Conservation (phyloP, 2,888 invertebrate species). For the Caenorhabditis japonica region DNA sequence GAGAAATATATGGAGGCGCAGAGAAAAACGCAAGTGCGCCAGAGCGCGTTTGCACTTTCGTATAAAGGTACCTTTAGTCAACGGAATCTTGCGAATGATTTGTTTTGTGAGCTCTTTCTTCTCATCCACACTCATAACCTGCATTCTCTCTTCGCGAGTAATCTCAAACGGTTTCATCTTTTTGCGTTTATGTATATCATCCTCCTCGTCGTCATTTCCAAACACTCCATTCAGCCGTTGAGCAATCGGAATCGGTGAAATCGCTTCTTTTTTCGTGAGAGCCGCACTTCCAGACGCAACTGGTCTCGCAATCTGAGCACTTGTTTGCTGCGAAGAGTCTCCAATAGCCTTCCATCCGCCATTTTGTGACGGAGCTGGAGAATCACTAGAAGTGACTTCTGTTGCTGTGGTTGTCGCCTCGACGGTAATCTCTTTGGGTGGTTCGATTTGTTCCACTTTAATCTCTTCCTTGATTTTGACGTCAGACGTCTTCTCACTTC, state of each 20-base stretch:
- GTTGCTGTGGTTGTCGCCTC: not conserved
- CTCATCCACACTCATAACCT: constrained; percentile 82
- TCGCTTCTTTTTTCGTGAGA: constrained; percentile 9
- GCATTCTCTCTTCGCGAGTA: constrained; percentile 72
- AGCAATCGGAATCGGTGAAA: constrained; percentile 36
- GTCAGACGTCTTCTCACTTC: constrained; percentile 21
- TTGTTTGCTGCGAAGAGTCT: constrained; percentile 4
- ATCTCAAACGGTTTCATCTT: constrained; percentile 75
- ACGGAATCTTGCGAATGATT: constrained; percentile 97
- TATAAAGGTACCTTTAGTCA: constrained; percentile 83
- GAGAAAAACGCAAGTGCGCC: too few species aligned
- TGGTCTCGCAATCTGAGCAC: constrained; percentile 21
- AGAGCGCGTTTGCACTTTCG: too few species aligned
- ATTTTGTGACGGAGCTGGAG: not conserved
- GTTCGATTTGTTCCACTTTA: not conserved
- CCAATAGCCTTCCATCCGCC: constrained; percentile 52
- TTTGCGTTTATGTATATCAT: constrained; percentile 63
- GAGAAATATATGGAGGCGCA: too few species aligned
- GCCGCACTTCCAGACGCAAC: not conserved
- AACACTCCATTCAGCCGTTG: constrained; percentile 67
- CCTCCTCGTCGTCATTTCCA: constrained; percentile 72
- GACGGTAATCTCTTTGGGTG: not conserved
- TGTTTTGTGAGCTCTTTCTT: constrained; percentile 95
- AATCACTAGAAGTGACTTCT: not conserved
- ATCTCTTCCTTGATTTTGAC: not conserved